A percentile compares a stretch with the other conserved stretches of the same genome.
Conservation (phyloP, 2,113 vertebrate genomes). For the Myrmecophaga tridactyla region DNA sequence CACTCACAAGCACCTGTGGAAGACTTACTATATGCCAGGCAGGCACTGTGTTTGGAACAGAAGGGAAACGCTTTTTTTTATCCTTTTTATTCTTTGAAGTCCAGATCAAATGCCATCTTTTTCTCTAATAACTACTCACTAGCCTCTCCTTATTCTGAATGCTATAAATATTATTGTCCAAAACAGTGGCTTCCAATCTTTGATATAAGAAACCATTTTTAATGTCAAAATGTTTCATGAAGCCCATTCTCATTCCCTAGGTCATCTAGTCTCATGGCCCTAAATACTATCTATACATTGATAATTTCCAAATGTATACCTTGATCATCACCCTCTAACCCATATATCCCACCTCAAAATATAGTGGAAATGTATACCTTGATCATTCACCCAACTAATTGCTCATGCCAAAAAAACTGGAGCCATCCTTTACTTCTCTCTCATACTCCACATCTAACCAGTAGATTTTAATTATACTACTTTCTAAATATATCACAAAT, state of each 20-base stretch:
- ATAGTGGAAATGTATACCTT: too few species aligned
- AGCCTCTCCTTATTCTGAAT: background rate
- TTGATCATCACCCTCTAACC: background rate
- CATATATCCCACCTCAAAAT: background rate
- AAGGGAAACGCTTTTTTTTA: background rate
- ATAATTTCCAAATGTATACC: background rate
- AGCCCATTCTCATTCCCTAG: background rate
- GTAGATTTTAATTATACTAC: background rate
- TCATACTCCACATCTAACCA: background rate
- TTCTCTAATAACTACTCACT: background rate
- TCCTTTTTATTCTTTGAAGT: background rate
- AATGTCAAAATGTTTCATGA: background rate
- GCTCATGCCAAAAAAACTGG: too few species aligned
- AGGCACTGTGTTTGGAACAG: background rate
- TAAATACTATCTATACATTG: background rate
- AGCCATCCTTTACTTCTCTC: background rate
- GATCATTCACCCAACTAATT: background rate
- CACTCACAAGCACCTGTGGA: background rate
- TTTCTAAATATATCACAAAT: background rate
- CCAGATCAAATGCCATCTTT: background rate
- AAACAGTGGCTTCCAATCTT: background rate
- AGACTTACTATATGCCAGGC: background rate
- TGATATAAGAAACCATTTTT: background rate
- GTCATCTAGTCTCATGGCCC: background rate
- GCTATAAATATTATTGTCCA: background rate